Base-by-base conservation (phyloP, 2,113 vertebrate genomes). In the Nansenia antarctica region DNA sequence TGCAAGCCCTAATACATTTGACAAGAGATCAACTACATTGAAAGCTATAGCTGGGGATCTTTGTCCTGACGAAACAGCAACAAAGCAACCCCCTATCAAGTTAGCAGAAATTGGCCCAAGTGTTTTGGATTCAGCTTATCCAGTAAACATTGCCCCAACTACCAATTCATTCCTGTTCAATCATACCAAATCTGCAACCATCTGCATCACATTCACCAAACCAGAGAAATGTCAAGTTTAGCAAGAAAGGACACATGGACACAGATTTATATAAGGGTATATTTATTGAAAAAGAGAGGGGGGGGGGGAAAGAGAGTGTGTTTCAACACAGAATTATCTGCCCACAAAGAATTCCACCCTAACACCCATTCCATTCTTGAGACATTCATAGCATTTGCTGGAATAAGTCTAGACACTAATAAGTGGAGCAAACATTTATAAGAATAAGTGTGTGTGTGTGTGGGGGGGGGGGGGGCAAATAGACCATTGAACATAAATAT, bases 201-300 rank as follows among this genome's bases (percentile, higher is more conserved):
- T n/a, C n/a, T n/a, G n/a, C n/a, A n/a, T n/a, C n/a, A n/a, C n/a
- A n/a, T n/a, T n/a, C n/a, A n/a, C n/a, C n/a, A n/a, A n/a, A n/a
- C n/a, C n/a, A n/a, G n/a, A n/a, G n/a, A n/a, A n/a, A n/a, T n/a
- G n/a, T n/a, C n/a, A n/a, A n/a, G n/a, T n/a, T n/a, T 49, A 5
- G 20, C 2, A 18, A 37, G 34, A 37, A 57, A 67, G 8, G 26
- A 67, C 30, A 39, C 26, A 52, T 22, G n/a, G 52, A 62, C 29
- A 64, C 11, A 3, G 5, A 27, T 32, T 60, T 62, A 55, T 69
- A 73, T 20, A 66, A 82, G 62, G 53, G 27, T 47, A 73, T 66
- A 79, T 90, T 90, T 87, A 90, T 88, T 90, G 81, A 72, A 74
- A 69, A 72, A 37, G 20, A 59, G 35, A 32, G 31, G n/a, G n/a